These are phyloP conservation scores for Sebastes alutus DNA, from an alignment of 2,797 vertebrate species.

Conservation along the genomic window DNA sequence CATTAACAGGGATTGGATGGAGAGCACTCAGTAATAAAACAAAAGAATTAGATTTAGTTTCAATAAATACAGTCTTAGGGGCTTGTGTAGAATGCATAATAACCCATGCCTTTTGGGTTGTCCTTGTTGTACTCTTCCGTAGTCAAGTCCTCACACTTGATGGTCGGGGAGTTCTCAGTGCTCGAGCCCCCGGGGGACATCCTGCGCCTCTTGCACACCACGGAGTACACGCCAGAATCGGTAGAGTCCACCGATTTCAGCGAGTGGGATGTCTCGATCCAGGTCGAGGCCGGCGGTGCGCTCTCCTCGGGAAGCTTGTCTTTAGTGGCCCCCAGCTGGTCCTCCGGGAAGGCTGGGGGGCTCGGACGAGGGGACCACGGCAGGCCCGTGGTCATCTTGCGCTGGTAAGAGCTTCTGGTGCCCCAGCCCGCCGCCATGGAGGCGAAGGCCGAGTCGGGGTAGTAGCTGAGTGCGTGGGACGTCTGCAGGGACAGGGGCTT, in stretches of 20 bases:
- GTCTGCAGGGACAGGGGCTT: slow-evolving; percentile 96
- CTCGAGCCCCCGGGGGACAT: slow-evolving; percentile 95
- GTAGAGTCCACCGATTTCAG: slow-evolving; percentile 95
- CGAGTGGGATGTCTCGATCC: slow-evolving; percentile 94
- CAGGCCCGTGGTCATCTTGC: slow-evolving; percentile 92
- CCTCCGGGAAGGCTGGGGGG: slow-evolving; percentile 91
- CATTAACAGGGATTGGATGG: slow-evolving; percentile 80
- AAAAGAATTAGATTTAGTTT: slow-evolving; percentile 72
- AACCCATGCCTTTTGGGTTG: slow-evolving; percentile 96
- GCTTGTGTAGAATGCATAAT: slow-evolving; percentile 97
- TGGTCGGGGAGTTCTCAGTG: slow-evolving; percentile 95
- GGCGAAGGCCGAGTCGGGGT: slow-evolving; percentile 93
- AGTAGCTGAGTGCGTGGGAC: slow-evolving; percentile 94
- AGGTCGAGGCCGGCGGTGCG: slow-evolving; percentile 78
- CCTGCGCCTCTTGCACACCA: slow-evolving; percentile 95
- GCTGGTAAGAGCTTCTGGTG: slow-evolving; percentile 91
- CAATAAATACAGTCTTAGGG: slow-evolving; percentile 88
- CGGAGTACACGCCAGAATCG: slow-evolving; percentile 92
- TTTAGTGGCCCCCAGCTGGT: slow-evolving; percentile 88
- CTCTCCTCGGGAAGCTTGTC: slow-evolving; percentile 96
- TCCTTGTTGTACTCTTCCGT: slow-evolving; percentile 96
- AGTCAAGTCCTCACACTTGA: slow-evolving; percentile 98
- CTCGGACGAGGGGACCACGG: slow-evolving; percentile 95
- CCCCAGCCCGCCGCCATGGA: slow-evolving; percentile 94
- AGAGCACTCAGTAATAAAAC: slow-evolving; percentile 69